Base-by-base conservation (phyloP, 1,140 invertebrate genomes). In the Charaxes varanes region DNA sequence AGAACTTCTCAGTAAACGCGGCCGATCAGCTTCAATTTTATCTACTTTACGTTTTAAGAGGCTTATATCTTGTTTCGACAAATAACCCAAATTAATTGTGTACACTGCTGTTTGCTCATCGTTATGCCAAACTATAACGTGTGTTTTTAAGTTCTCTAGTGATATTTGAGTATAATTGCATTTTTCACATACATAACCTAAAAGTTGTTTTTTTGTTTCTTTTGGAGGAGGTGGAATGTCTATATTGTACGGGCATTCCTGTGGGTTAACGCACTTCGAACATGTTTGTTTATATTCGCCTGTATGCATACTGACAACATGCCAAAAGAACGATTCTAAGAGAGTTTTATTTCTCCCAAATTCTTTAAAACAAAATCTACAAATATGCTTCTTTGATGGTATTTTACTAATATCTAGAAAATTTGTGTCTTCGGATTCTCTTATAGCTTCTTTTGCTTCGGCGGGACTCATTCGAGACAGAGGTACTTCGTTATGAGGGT, bases 111-210 rank as follows among this genome's bases (percentile, higher is more conserved):
- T 81, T 41, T 73, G 53, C 53, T 73, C 60, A 33, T 81, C 61
- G 38, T 74, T 64, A 53, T 90, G 89, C 52, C 87, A 85, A 0
- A 64, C 56, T 18, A 87, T 72, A 1, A 90, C 65, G 53, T 93
- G 91, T 0, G 74, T 74, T 52, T 88, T 85, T 0, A 92, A 71
- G 45, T 87, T 88, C 27, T 82, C 67, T 23, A 86, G 62, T 1
- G 86, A 85, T 21, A 92, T 60, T 72, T 92, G 91, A 1, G 90
- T 86, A 56, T 86, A 92, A 59, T 91, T 88, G 54, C 91, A 93
- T 23, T 85, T 77, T 1, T 82, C 72, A 58, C 91, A 92, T 1
- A 92, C 67, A 53, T 89, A 91, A 7, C 89, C 91, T 32, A 86
- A 86, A 8, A 90, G 53, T 28, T 83, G 78, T 1, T 71, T 69